Base-by-base conservation (phyloP, 2,888 invertebrate genomes). In the Nomada ferruginata region DNA sequence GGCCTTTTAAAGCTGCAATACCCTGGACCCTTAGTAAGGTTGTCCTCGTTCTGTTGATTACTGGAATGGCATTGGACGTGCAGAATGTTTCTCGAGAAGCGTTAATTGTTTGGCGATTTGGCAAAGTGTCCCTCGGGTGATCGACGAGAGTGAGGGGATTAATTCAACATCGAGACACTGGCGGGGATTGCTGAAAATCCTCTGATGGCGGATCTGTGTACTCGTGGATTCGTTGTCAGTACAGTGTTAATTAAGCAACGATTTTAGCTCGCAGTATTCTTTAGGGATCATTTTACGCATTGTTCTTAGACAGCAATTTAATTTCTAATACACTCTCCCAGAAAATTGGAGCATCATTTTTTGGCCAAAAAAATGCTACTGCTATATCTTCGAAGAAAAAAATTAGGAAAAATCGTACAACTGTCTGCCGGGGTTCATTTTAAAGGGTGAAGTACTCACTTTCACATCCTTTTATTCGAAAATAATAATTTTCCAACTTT, bases 101-200 rank as follows among this genome's bases (percentile, higher is more conserved):
- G 71, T 63, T 63, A 63, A 72, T 53, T 23, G 71, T 63, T 72
- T 26, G 42, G 36, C 63, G 71, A 72, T 72, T 72, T 23, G 52
- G 53, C n/a, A n/a, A 42, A 61, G 63, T 10, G 26, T 72, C 71
- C 53, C 63, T 11, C 9, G 63, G 61, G 53, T 63, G 71, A 72
- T 72, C 50, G 71, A 63, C 63, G 36, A 53, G 15, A 36, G 60
- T 36, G 52, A 53, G 23, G 71, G 53, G 63, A 72, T 72, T 72
- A 72, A 72, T 72, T 63, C 53, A 72, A 52, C 63, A 63, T 72
- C 50, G 23, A 42, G n/a, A n/a, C 44, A 26, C 69, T 29, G 44
- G 26, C 29, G 10, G 23, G 13, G 60, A 52, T 72, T 23, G 71
- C 7, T 42, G 63, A 72, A 72, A 52, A 72, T 53, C 42, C 63